phyloP scores from a whole-genome alignment of 1,140 invertebrate species.

The Drosophila yakuba region DNA sequence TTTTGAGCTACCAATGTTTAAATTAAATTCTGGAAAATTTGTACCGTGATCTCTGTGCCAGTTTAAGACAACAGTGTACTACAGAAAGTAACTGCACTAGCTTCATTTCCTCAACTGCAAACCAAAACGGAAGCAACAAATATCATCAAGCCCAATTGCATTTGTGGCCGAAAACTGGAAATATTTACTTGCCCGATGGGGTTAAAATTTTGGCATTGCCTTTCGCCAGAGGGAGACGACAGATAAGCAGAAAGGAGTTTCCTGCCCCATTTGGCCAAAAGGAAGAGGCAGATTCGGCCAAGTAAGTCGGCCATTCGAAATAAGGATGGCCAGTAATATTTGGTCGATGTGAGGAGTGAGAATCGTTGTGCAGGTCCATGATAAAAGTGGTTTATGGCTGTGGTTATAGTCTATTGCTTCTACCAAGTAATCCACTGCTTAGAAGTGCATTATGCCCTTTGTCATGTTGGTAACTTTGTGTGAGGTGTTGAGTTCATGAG shows the following conservation, averaged over 20 bases:
- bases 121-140: constrained; percentile 79
- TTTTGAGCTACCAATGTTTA: too few species aligned
- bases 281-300: background rate
- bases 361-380: constrained; percentile 49
- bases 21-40: background rate
- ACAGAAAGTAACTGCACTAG: constrained; percentile 43
- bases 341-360: constrained; percentile 24
- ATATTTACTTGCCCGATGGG: constrained; percentile 63
- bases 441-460: constrained; percentile 36
- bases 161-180: constrained; percentile 80
- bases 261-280: constrained; percentile 45
- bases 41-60: too few species aligned
- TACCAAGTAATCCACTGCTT: constrained; percentile 58
- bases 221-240: constrained; percentile 14
- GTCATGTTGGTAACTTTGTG: constrained; percentile 14
- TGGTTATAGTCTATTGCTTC: constrained; percentile 36
- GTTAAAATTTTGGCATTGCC: constrained; percentile 7
- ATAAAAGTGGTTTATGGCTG: constrained; percentile 74
- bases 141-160: constrained; percentile 82
- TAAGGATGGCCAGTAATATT: constrained; percentile 32
- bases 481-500: constrained; percentile 3
- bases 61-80: background rate
- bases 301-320: constrained; percentile 25
- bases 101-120: constrained; percentile 69
- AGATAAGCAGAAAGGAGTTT: constrained; percentile 21